Percentiles rank a stretch among this genome's conserved stretches.
Conservation (phyloP, 2,113 vertebrate species). For the Crotophaga sulcirostris region DNA sequence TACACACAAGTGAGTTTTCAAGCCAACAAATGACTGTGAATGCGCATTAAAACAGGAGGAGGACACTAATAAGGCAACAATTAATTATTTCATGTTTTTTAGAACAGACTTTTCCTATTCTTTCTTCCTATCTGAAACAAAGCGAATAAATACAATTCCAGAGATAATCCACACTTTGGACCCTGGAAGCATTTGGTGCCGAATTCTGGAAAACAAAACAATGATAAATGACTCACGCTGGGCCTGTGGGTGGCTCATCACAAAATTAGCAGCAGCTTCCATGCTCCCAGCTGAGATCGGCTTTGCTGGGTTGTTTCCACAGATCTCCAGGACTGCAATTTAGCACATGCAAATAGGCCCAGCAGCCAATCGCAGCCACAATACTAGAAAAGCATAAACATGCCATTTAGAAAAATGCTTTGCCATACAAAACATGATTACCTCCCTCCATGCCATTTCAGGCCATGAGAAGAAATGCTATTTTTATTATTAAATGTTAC, state of each 20-base stretch:
- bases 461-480: background rate
- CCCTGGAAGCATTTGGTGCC: background rate
- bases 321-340: slow-evolving; percentile 37
- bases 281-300: slow-evolving; percentile 59
- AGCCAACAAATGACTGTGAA: background rate
- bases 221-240: slow-evolving; percentile 37
- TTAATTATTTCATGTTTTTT: background rate
- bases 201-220: slow-evolving; percentile 47
- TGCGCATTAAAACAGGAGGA: slow-evolving; percentile 5
- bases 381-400: slow-evolving; percentile 18
- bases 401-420: slow-evolving; percentile 17
- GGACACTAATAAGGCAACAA: background rate
- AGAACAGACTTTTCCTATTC: background rate
- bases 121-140: background rate
- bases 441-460: slow-evolving; percentile 41
- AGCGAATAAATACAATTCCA: slow-evolving; percentile 29
- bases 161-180: slow-evolving; percentile 22
- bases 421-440: slow-evolving; percentile 19
- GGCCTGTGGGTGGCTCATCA: slow-evolving; percentile 50
- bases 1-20: background rate
- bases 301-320: slow-evolving; percentile 45
- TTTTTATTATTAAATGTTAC: slow-evolving; percentile 33
- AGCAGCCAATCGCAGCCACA: slow-evolving; percentile 30
- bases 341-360: slow-evolving; percentile 49
- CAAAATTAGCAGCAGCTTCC: slow-evolving; percentile 61